Percentiles rank a stretch among this genome's conserved stretches.
These are phyloP conservation scores for Antheraea mylitta DNA, from an alignment of 1,140 invertebrate genomes.

Conservation along the genomic window DNA sequence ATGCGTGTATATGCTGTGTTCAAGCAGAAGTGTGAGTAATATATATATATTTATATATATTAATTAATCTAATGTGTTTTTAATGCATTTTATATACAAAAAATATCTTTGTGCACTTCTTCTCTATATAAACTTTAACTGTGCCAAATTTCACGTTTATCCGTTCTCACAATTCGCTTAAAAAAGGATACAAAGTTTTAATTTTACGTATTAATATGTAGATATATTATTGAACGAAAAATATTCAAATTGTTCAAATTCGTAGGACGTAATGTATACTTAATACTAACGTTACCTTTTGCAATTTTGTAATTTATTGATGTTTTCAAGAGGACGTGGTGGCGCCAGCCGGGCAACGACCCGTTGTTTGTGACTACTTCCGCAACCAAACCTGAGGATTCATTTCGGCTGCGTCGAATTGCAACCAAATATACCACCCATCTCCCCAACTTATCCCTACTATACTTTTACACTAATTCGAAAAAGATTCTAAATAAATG, in stretches of 20 bases:
- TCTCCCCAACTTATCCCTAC: neutral
- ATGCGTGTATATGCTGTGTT: no score
- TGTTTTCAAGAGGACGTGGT: conserved; percentile 6
- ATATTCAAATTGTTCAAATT: neutral
- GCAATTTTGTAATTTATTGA: neutral
- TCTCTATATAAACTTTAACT: no score
- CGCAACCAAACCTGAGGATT: conserved; percentile 39
- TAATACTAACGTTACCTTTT: conserved; percentile 1
- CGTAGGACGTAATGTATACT: neutral
- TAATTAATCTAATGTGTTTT: no score
- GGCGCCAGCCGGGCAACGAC: conserved; percentile 44
- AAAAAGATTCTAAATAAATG: neutral
- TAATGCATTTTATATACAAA: no score
- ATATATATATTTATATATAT: no score
- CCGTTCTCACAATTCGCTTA: no score
- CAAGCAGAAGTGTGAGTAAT: no score
- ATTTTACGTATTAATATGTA: no score
- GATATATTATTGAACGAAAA: neutral
- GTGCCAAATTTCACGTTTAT: no score
- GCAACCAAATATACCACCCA: conserved; percentile 29
- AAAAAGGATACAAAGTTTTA: no score
- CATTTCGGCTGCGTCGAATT: conserved; percentile 39
- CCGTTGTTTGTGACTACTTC: conserved; percentile 48
- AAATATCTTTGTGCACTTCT: no score
- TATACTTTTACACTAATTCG: neutral